Conservation (phyloP, 92 coral and sea anemone genomes). For the Phenganax marumi region DNA sequence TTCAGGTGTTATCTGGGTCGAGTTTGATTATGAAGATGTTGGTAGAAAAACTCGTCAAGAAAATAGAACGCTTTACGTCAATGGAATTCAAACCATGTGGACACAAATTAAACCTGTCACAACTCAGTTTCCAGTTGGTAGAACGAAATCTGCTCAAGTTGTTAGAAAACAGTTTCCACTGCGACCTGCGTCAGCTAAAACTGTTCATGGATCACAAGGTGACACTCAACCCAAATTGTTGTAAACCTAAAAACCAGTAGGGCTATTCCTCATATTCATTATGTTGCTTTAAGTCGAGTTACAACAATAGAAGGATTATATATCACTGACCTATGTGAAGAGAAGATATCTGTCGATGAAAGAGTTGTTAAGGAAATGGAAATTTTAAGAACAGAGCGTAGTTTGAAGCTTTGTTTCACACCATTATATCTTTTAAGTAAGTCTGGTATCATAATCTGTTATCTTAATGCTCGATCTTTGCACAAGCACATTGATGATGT, state of each 20-base stretch:
- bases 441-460: conserved; percentile 35
- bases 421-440: background rate
- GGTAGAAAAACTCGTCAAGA: conserved; percentile 64
- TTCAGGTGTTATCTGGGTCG: conserved; percentile 67
- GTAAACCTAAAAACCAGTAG: conserved; percentile 53
- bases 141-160: conserved; percentile 60
- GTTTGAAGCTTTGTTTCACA: conserved; percentile 13
- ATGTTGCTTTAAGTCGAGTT: conserved; percentile 68
- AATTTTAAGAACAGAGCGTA: conserved; percentile 11
- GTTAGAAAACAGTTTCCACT: conserved; percentile 69
- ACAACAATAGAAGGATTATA: conserved; percentile 63
- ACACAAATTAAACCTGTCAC: conserved; percentile 68
- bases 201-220: conserved; percentile 66
- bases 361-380: conserved; percentile 23
- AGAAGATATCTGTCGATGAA: conserved; percentile 54
- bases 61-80: conserved; percentile 54
- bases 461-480: conserved; percentile 58
- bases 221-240: conserved; percentile 65
- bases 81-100: conserved; percentile 64
- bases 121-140: conserved; percentile 66
- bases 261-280: conserved; percentile 69
- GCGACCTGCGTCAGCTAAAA: conserved; percentile 66
- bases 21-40: conserved; percentile 62
- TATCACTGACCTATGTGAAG: conserved; percentile 63
- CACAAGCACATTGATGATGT: conserved; percentile 63